Conservation (phyloP, 1,140 invertebrate species). For the Latrodectus geometricus region DNA sequence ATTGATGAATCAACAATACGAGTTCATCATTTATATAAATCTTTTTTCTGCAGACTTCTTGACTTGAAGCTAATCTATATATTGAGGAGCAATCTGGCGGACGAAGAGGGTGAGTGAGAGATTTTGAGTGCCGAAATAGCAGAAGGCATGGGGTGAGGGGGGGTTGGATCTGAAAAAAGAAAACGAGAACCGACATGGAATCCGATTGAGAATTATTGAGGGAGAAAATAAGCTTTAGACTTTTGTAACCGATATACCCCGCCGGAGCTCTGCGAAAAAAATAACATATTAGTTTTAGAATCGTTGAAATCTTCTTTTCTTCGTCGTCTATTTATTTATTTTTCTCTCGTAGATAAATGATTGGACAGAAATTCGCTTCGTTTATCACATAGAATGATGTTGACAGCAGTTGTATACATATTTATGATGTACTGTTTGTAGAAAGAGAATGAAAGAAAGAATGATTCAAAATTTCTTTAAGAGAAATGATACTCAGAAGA, state of each 20-base stretch:
- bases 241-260: constrained; percentile 54
- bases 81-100: constrained; percentile 45
- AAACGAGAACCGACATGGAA: constrained; percentile 44
- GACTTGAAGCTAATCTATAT: constrained; percentile 40
- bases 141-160: not conserved
- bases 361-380: too few relatives aligned
- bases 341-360: too few relatives aligned
- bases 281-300: constrained; percentile 56
- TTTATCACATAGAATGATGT: too few relatives aligned
- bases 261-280: constrained; percentile 20
- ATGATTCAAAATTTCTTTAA: too few relatives aligned
- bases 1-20: not conserved
- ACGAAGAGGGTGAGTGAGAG: not conserved
- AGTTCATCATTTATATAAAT: not conserved
- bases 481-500: too few relatives aligned
- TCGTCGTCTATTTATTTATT: not conserved
- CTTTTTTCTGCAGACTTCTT: constrained; percentile 6
- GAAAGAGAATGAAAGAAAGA: too few relatives aligned
- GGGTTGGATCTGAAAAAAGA: constrained; percentile 7
- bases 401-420: too few relatives aligned
- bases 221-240: constrained; percentile 53
- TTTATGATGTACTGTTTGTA: too few relatives aligned
- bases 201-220: constrained; percentile 53
- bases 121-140: constrained; percentile 28
- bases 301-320: constrained; percentile 20